These are phyloP conservation scores for Toxotes lorentzi DNA, from an alignment of 2,797 vertebrate species.

Conservation along the genomic window DNA sequence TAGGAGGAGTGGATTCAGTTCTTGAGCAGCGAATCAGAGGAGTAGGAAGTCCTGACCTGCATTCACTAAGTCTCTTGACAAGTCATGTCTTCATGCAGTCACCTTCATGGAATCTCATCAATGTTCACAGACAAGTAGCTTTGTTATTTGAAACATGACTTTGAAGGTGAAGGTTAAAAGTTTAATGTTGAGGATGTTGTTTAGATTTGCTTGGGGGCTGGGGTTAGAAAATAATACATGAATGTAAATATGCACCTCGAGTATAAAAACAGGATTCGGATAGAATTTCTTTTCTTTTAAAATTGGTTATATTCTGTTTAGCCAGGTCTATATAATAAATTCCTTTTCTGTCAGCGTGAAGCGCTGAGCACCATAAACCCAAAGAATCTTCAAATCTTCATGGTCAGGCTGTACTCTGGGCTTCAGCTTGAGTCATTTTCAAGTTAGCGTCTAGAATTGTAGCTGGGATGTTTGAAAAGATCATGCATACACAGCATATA, in stretches of 20 bases:
- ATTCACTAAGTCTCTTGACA: conserved; percentile 19
- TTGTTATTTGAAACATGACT: conserved; percentile 16
- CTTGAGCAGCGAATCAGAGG: conserved; percentile 1
- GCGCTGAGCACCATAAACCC: conserved; percentile 1
- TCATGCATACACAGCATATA: not conserved
- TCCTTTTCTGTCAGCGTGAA: not conserved
- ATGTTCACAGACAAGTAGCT: conserved; percentile 19
- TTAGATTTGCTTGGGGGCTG: conserved; percentile 58
- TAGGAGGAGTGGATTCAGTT: conserved; percentile 19
- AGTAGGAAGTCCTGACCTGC: not conserved
- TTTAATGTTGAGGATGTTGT: conserved; percentile 35
- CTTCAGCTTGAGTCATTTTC: not conserved
- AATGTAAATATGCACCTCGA: conserved; percentile 82
- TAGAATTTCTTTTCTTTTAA: conserved; percentile 1
- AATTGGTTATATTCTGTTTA: not conserved
- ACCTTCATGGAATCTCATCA: conserved; percentile 32
- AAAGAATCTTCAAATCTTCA: no score
- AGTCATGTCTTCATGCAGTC: conserved; percentile 35
- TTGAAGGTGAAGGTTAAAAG: conserved; percentile 14
- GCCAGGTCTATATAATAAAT: not conserved
- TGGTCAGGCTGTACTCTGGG: not conserved
- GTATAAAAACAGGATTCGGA: not conserved
- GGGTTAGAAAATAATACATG: conserved; percentile 52
- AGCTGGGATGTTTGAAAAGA: not conserved
- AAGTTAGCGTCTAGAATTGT: not conserved